phyloP scores from a whole-genome alignment of 2,888 invertebrate species.

The Nineta flava region DNA sequence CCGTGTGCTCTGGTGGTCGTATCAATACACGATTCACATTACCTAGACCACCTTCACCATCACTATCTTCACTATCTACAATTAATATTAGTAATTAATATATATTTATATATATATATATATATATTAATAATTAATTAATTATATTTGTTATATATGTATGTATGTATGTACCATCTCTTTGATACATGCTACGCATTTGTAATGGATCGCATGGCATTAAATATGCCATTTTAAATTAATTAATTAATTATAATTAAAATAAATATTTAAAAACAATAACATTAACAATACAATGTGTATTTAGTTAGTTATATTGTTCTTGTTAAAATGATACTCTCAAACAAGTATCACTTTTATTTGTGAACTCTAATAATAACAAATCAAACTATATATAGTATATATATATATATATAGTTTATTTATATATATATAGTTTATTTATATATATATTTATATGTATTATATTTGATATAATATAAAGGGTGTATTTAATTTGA shows the following conservation, averaged over 20 bases:
- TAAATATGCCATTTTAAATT: conserved; percentile 1
- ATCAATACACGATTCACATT: conserved; percentile 81
- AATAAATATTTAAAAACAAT: background rate
- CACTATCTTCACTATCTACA: conserved; percentile 78
- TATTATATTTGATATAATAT: too few species aligned
- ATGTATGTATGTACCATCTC: background rate
- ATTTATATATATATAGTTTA: too few species aligned
- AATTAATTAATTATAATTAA: background rate
- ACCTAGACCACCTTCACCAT: conserved; percentile 84
- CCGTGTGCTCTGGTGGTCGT: conserved; percentile 80
- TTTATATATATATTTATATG: too few species aligned
- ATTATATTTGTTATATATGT: background rate
- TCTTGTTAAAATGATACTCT: too few species aligned
- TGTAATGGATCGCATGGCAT: conserved; percentile 5
- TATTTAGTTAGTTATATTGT: too few species aligned
- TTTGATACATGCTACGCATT: conserved; percentile 2
- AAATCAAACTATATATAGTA: too few species aligned
- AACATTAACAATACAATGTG: too few species aligned
- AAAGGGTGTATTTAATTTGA: too few species aligned
- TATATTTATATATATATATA: background rate
- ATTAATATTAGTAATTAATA: background rate
- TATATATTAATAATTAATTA: background rate
- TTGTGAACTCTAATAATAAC: too few species aligned
- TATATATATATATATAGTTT: too few species aligned
- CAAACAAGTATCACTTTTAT: too few species aligned